Evolutionary conservation across 2,888 invertebrate genomes (phyloP).

Genomic region (Agrotis puta): DNA sequence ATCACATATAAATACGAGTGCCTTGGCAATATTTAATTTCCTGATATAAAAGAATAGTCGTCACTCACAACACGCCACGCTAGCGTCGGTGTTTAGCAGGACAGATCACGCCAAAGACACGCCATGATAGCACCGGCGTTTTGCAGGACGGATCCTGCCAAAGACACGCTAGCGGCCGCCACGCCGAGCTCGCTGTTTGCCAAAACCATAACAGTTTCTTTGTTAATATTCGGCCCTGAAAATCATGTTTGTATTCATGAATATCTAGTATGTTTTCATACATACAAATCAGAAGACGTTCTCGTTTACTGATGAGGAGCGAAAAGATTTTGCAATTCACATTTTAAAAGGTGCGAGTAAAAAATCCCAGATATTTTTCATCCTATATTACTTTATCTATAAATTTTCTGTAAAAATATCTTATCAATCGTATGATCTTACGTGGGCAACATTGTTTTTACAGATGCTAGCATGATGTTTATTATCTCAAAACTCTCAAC

Average conservation of each 20-base stretch:
- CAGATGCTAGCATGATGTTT: background rate
- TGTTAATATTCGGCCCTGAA: slow-evolving; percentile 2
- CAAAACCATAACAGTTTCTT: background rate
- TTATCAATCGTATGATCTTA: slow-evolving; percentile 30
- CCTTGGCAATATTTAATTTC: too few species aligned
- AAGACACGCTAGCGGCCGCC: too few species aligned
- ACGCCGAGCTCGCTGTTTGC: too few species aligned
- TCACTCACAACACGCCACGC: too few species aligned
- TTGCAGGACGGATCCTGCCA: too few species aligned
- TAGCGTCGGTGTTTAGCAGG: too few species aligned
- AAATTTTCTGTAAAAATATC: background rate
- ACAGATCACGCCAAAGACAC: too few species aligned
- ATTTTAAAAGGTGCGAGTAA: background rate
- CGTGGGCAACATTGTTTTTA: slow-evolving; percentile 4
- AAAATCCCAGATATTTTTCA: background rate
- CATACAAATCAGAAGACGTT: background rate
- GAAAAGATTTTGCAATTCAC: background rate
- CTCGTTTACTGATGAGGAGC: slow-evolving; percentile 5
- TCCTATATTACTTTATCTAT: background rate
- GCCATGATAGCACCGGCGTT: too few species aligned
- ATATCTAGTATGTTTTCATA: slow-evolving; percentile 4
- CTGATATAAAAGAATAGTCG: too few species aligned
- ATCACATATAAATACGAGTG: too few species aligned
- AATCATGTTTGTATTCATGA: background rate
- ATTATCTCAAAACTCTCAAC: slow-evolving; percentile 15